These are phyloP conservation scores for Liopterus haemorrhoidalis DNA, from an alignment of 2,888 invertebrate species.

Conservation along the genomic window DNA sequence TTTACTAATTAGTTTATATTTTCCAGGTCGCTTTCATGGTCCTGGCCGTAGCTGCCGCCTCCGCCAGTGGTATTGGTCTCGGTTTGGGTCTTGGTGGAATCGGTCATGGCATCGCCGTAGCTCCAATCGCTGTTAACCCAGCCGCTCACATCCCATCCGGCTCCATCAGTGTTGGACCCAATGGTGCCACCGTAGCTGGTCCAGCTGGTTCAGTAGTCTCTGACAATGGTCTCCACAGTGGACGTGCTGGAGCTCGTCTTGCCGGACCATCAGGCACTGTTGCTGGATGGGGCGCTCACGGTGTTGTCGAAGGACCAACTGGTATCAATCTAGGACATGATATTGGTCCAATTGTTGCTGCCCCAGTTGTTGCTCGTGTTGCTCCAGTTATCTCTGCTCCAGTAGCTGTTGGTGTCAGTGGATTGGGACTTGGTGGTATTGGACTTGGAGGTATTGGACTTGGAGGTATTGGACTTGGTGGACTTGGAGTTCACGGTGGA, in stretches of 20 bases:
- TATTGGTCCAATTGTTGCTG: background rate
- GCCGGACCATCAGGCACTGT: conserved; percentile 37
- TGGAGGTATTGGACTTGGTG: conserved; percentile 20
- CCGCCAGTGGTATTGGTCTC: no score
- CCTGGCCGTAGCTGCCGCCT: no score
- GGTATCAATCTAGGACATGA: conserved; percentile 10
- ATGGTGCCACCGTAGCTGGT: conserved; percentile 9
- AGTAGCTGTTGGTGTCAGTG: no score
- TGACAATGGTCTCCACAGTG: conserved; percentile 32
- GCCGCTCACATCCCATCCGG: conserved; percentile 19
- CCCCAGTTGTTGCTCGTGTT: conserved; percentile 12
- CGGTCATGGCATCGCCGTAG: no score
- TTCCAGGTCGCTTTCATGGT: no score
- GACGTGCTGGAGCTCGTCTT: conserved; percentile 25
- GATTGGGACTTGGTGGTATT: conserved; percentile 16
- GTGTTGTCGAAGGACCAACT: conserved; percentile 7
- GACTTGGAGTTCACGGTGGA: no score
- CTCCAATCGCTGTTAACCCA: no score
- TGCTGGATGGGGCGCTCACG: conserved; percentile 32
- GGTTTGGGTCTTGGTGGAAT: no score
- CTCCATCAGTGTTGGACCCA: conserved; percentile 28
- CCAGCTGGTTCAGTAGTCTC: conserved; percentile 9
- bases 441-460: conserved; percentile 23
- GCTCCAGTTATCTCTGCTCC: conserved; percentile 19
- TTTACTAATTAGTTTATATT: no score